phyloP scores from a whole-genome alignment of 2,113 vertebrate species.

The Bujurquina vittata region DNA sequence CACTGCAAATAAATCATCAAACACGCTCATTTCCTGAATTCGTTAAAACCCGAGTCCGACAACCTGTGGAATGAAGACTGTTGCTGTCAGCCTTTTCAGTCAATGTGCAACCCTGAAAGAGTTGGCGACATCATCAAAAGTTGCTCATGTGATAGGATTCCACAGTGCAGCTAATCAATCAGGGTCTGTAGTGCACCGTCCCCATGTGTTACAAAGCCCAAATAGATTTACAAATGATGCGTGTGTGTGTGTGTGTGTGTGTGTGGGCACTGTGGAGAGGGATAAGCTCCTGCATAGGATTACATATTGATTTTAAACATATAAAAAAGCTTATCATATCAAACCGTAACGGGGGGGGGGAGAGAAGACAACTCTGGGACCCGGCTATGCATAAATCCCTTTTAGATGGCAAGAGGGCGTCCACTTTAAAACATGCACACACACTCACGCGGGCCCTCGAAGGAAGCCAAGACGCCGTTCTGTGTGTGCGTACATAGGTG shows the following conservation, averaged over 20 bases:
- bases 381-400: slow-evolving; percentile 96
- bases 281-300: slow-evolving; percentile 99
- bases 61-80: slow-evolving; percentile 44
- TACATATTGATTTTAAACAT: slow-evolving; percentile 99
- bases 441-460: slow-evolving; percentile 48
- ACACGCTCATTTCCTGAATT: slow-evolving; percentile 8
- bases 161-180: slow-evolving; percentile 98
- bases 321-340: slow-evolving; percentile 99
- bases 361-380: slow-evolving; percentile 87
- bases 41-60: not conserved
- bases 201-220: slow-evolving; percentile 98
- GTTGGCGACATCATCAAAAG: slow-evolving; percentile 97
- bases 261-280: slow-evolving; percentile 78
- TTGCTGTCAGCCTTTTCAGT: slow-evolving; percentile 94
- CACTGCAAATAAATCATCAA: not conserved
- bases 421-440: slow-evolving; percentile 86
- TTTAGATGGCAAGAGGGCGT: slow-evolving; percentile 88
- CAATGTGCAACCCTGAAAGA: slow-evolving; percentile 96
- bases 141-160: slow-evolving; percentile 95
- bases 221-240: slow-evolving; percentile 99
- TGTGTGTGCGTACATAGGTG: slow-evolving; percentile 60
- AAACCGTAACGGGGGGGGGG: slow-evolving; percentile 86
- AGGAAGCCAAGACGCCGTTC: slow-evolving; percentile 43
- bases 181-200: slow-evolving; percentile 89
- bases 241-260: slow-evolving; percentile 76